Evolutionary conservation across 1,140 invertebrate genomes (phyloP), one percentile per base, ranked within the genome.

Genomic region (Ctenoplectra terminalis): DNA sequence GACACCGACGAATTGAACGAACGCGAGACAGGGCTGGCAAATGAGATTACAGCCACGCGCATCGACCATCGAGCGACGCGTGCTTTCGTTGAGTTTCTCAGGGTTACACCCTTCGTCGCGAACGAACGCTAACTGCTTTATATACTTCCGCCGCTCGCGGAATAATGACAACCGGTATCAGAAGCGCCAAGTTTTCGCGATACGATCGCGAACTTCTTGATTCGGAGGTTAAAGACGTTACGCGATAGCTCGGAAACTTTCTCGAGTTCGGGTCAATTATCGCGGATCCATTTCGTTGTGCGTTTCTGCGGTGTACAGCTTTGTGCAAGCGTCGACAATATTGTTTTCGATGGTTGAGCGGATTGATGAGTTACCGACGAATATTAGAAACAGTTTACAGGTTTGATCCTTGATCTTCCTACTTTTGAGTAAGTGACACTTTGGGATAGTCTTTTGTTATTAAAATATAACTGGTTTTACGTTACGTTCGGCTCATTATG

Each of bases 71-170:
- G 31, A 74, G 20, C n/a, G 29, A 15, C 23, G 15, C 26, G 20
- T 15, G n/a, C 8, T 58, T 60, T 64, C 13, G 13, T 29, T 29
- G 8, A 40, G 40, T 40, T 40, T 40, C 40, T 40, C 71, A 11
- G 6, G 11, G 72, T 8, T 48, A 40, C n/a, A 1, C 26, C 6
- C n/a, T 13, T 13, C 26, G 34, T 43, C 0, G 20, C 17, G 23
- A 52, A 43, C 34, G 29, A 17, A 76, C 26, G 46, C 13, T 78
- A 78, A 78, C 76, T 50, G 31, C 29, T 60, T 78, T 37, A 61
- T 78, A 71, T 46, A 40, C 9, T 40, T 40, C 40, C 40, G 9
- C 4, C 40, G 40, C 40, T 40, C 4, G 40, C 40, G 40, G 43
- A 29, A 67, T 52, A 70, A 70, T 60, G 29, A 1, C 31, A 5